phyloP scores from a whole-genome alignment of 2,888 invertebrate species.

The Phymatocera aterrima region DNA sequence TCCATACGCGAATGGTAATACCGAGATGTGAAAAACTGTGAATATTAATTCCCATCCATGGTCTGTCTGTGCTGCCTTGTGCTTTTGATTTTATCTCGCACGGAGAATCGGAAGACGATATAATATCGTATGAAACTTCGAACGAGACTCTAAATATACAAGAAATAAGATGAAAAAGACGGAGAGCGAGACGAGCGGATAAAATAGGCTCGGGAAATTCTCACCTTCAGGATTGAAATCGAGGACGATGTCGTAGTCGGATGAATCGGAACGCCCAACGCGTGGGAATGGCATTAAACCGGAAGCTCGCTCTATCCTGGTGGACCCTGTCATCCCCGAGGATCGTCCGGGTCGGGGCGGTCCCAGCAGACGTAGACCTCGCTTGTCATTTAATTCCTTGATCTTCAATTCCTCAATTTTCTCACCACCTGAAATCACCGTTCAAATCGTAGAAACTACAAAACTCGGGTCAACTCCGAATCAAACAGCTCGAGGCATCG shows the following conservation, averaged over 20 bases:
- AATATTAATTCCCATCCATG: no score
- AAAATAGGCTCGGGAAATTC: not conserved
- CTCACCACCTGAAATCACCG: slow-evolving; percentile 58
- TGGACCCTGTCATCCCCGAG: slow-evolving; percentile 56
- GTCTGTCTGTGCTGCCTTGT: no score
- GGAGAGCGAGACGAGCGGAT: no score
- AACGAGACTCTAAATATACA: no score
- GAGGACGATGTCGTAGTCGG: slow-evolving; percentile 48
- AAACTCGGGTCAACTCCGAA: not conserved
- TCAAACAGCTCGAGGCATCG: slow-evolving; percentile 15
- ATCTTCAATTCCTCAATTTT: slow-evolving; percentile 56
- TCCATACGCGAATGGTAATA: no score
- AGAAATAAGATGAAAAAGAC: no score
- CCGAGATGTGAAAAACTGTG: no score
- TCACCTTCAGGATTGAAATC: slow-evolving; percentile 59
- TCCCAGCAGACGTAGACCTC: slow-evolving; percentile 61
- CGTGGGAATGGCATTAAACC: slow-evolving; percentile 62
- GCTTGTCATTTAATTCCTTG: slow-evolving; percentile 57
- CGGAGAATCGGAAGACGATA: no score
- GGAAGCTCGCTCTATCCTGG: slow-evolving; percentile 58
- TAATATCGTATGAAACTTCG: no score
- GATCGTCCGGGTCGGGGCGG: slow-evolving; percentile 65
- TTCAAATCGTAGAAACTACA: not conserved
- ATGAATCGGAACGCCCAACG: slow-evolving; percentile 60
- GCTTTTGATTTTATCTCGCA: no score